These are phyloP conservation scores for Bos indicus DNA, from an alignment of 2,113 vertebrate genomes.

Conservation along the genomic window DNA sequence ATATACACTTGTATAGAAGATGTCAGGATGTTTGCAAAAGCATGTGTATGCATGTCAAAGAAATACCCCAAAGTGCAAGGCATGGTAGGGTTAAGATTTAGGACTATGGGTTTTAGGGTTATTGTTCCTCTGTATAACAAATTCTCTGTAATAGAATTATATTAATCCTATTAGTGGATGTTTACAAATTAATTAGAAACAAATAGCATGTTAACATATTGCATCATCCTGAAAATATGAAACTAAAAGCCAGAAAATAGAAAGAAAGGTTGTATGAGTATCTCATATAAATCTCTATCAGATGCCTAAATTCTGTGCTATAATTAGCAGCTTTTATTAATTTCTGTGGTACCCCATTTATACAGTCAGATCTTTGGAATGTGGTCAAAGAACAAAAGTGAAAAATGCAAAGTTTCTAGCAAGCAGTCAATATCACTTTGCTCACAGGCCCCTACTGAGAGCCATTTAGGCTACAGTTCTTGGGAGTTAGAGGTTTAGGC, in stretches of 20 bases:
- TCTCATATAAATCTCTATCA: not conserved
- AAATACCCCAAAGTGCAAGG: not conserved
- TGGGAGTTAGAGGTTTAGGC: not conserved
- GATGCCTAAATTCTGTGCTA: not conserved
- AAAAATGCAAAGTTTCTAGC: not conserved
- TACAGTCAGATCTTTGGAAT: not conserved
- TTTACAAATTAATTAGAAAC: not conserved
- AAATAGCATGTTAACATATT: not conserved
- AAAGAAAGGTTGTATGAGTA: not conserved
- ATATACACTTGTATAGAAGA: not conserved
- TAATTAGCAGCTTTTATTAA: not conserved
- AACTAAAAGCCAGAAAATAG: not conserved
- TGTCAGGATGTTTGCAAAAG: not conserved
- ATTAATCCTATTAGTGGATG: not conserved
- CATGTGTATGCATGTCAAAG: not conserved
- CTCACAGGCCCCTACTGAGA: not conserved
- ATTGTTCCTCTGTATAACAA: not conserved
- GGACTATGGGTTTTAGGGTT: rapidly evolving
- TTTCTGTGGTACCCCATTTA: not conserved
- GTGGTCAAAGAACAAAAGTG: not conserved
- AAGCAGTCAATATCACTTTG: not conserved
- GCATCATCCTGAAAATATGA: not conserved
- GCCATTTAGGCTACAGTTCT: not conserved
- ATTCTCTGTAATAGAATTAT: not conserved
- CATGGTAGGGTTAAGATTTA: no score